Conservation (phyloP, 1,140 invertebrate genomes). For the Ooceraea biroi region DNA sequence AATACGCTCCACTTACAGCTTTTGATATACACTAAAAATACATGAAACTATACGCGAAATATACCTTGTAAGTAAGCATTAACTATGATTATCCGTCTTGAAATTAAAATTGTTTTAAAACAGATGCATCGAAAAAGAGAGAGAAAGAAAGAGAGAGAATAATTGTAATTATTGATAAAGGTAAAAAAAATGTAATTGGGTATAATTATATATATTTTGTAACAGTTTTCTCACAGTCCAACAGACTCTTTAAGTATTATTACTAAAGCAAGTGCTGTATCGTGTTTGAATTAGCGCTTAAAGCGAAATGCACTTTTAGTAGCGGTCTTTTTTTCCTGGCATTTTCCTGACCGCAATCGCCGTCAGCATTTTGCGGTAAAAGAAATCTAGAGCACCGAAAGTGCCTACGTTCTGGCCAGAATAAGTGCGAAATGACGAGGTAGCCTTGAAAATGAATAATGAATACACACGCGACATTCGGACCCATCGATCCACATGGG, state of each 20-base stretch:
- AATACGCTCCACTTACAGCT: no score
- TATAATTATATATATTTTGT: not conserved
- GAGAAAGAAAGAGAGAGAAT: no score
- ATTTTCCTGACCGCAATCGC: not conserved
- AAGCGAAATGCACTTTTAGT: not conserved
- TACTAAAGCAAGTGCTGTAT: not conserved
- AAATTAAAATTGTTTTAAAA: not conserved
- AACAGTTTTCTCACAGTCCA: not conserved
- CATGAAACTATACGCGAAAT: no score
- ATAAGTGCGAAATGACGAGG: not conserved
- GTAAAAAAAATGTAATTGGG: not conserved
- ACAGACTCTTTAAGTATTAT: not conserved
- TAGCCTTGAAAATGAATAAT: slow-evolving; percentile 67
- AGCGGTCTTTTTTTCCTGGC: not conserved
- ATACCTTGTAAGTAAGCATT: no score
- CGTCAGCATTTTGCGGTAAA: not conserved
- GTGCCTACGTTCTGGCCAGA: slow-evolving; percentile 8
- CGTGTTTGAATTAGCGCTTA: not conserved
- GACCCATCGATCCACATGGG: slow-evolving; percentile 14
- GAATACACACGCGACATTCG: slow-evolving; percentile 54
- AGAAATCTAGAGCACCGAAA: slow-evolving; percentile 47
- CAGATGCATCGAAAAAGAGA: no score
- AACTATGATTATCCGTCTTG: no score
- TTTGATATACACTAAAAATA: no score
- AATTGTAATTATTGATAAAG: not conserved